Percentiles rank a stretch among this genome's conserved stretches.
These are phyloP conservation scores for Bradypodion ventrale DNA, from an alignment of 2,797 vertebrate genomes.

Conservation along the genomic window DNA sequence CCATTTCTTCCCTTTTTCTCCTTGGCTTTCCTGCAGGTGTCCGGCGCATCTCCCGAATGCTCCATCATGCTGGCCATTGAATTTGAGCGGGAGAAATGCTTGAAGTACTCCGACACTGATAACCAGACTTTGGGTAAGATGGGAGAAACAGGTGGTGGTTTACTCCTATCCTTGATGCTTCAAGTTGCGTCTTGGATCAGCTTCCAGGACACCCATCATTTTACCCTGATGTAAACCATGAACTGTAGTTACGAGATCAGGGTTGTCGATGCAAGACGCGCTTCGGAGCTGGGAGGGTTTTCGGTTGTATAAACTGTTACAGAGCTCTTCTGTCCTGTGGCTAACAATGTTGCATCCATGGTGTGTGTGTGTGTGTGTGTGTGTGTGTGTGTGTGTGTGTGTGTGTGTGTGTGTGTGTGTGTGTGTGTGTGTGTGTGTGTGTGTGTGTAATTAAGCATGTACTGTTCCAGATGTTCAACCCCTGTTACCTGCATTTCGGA, in stretches of 20 bases:
- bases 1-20: neutral
- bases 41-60: constrained; percentile 52
- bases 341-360: neutral
- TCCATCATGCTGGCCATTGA: constrained; percentile 65
- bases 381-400: too few relatives aligned
- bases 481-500: too few relatives aligned
- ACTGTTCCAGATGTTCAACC: too few relatives aligned
- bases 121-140: constrained; percentile 73
- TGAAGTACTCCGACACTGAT: constrained; percentile 51
- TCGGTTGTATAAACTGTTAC: neutral
- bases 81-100: constrained; percentile 63
- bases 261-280: neutral
- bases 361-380: too few relatives aligned
- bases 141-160: rapidly evolving
- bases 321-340: neutral
- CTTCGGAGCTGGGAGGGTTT: too few relatives aligned
- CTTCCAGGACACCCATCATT: too few relatives aligned
- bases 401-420: too few relatives aligned
- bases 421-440: too few relatives aligned
- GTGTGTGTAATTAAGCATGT: too few relatives aligned
- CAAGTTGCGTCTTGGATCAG: rapidly evolving
- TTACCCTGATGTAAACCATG: too few relatives aligned
- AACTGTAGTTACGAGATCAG: too few relatives aligned
- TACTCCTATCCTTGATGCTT: neutral
- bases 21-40: constrained; percentile 48